These are phyloP conservation scores for Eupristina koningsbergeri DNA, from an alignment of 1,140 invertebrate genomes.

Conservation along the genomic window DNA sequence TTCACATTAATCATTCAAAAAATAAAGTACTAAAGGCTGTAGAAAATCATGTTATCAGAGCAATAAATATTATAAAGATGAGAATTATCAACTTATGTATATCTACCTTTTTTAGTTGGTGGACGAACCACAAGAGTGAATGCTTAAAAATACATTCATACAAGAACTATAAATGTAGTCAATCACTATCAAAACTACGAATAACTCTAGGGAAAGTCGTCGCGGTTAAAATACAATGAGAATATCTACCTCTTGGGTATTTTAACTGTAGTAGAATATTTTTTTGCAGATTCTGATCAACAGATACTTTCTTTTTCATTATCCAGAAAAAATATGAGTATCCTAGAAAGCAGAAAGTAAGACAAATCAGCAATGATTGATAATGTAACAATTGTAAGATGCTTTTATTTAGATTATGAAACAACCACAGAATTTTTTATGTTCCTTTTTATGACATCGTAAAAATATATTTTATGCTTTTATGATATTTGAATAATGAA, in stretches of 20 bases:
- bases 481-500: too few species aligned
- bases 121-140: not conserved
- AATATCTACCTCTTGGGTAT: too few species aligned
- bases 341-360: not conserved
- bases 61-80: too few species aligned
- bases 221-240: constrained; percentile 18
- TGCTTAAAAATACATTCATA: constrained; percentile 39
- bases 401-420: too few species aligned
- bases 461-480: too few species aligned
- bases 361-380: too few species aligned
- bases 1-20: not conserved
- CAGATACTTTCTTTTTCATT: not conserved
- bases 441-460: too few species aligned
- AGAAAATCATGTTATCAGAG: not conserved
- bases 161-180: not conserved
- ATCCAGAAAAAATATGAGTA: not conserved
- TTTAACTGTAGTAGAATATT: not conserved
- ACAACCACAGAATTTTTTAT: too few species aligned
- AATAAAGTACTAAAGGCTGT: not conserved
- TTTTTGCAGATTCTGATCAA: not conserved
- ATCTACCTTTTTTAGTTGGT: not conserved
- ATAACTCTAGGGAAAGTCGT: not conserved
- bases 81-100: not conserved
- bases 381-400: too few species aligned
- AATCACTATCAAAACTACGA: not conserved